Evolutionary conservation across 2,888 invertebrate species (phyloP), one percentile per base, ranked within the genome.

Genomic region (Mesodorylaimus sp.): DNA sequence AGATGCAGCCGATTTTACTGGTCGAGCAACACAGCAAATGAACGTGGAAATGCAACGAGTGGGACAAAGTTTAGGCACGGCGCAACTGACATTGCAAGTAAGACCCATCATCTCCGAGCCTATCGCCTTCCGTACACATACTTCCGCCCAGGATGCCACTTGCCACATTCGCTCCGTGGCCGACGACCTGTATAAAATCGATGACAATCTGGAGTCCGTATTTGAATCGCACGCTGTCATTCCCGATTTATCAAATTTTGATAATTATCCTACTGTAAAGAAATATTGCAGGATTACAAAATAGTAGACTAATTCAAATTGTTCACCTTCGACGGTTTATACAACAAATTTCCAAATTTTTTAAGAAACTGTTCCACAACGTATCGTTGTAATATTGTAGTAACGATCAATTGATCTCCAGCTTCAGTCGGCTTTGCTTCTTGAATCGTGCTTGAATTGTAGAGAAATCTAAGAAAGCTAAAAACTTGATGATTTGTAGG

Each of bases 141-240:
- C n/a, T n/a, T n/a, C n/a, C n/a, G n/a, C n/a, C n/a, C 32, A 32
- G 32, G 50, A 50, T 23, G 23, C 50, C 2, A 23, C 37, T 28
- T 27, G 13, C 24, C 46, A 47, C 16, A 47, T 50, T 10, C 44
- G 45, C 13, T 25, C n/a, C 2, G 50, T 50, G 3, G 45, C 50
- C n/a, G 50, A 50, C n/a, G 45, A 24, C 16, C 24, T 50, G 36
- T 50, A 50, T 26, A 44, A 36, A 26, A 23, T 47, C 13, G 45
- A 50, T 24, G 36, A 32, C 16, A 23, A 44, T n/a, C 24, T 50
- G 24, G 45, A 47, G 19, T 27, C 45, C 3, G 32, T 50, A 29
- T n/a, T 50, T 3, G 19, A 7, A 5, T 7, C 5, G 3, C 26
- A 47, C 7, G 7, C 36, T 10, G n/a, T 32, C 16, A 5, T 47